Evolutionary conservation across 2,888 invertebrate genomes (phyloP), one percentile per base, ranked within the genome.

Genomic region (Bellardia bayeri): DNA sequence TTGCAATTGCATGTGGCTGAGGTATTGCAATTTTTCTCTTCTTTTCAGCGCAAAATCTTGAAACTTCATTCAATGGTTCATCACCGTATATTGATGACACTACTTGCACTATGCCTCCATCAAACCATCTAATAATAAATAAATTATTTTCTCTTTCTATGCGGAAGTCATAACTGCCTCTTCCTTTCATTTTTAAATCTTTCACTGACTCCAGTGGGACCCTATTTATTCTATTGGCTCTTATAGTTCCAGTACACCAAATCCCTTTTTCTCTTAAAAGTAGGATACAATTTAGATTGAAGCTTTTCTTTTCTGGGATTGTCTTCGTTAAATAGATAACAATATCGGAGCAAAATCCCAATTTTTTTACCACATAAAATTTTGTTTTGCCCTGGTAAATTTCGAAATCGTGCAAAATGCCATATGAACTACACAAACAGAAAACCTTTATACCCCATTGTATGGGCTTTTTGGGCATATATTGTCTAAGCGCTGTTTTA

Each of bases 1-100:
- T 56, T 33, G 40, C 33, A 23, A 86, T 68, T 40, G 69, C 78
- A 30, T 88, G 82, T 51, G 76, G 54, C 40, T 87, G 82, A 63
- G 42, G 64, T 63, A 74, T 68, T 56, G 71, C 37, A 78, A 11
- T 23, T 30, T 80, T 37, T 76, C 23, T 72, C 40, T 61, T 72
- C 72, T 81, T 30, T 72, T 82, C 63, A 30, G 51, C 40, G 58
- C 54, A 68, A 56, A 86, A 82, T 79, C 72, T 58, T 33, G 42
- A 23, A 42, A 76, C 69, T 63, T 14, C 1, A 14, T 82, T 51
- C 0, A 56, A 2, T 16, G 81, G 72, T 49, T 63, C 51, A 14
- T 74, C 16, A 7, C 63, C 49, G 49, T 82, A 56, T 54, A 78
- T 16, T 78, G 74, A n/a, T 1, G 82, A 74, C 3, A 68, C 58